These are phyloP conservation scores for Dipodomys merriami DNA, from an alignment of 2,113 vertebrate genomes.

Conservation along the genomic window DNA sequence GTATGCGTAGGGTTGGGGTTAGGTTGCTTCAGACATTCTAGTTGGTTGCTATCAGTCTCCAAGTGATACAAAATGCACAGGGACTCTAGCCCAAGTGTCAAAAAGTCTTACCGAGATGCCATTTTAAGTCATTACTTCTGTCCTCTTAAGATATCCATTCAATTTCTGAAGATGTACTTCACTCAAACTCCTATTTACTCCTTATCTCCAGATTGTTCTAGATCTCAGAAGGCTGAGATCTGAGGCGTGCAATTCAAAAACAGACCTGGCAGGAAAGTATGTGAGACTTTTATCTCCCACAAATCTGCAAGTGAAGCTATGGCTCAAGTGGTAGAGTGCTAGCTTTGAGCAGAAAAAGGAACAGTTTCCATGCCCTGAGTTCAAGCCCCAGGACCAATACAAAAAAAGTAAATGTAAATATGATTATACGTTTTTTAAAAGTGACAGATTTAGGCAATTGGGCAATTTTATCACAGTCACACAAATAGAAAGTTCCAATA, in stretches of 20 bases:
- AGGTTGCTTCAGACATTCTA: background rate
- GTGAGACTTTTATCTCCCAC: no score
- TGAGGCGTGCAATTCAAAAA: background rate
- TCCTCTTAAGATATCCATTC: background rate
- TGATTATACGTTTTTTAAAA: background rate
- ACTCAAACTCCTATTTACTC: background rate
- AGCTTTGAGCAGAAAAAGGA: no score
- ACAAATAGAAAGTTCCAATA: background rate
- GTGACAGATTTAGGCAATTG: background rate
- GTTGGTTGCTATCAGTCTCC: background rate
- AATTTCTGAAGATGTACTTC: background rate
- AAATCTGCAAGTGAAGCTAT: no score
- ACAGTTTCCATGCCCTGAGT: no score
- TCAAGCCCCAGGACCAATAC: no score
- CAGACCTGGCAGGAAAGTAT: no score
- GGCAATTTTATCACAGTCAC: background rate
- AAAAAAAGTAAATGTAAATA: background rate
- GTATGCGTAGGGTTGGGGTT: background rate
- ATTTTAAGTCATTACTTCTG: background rate
- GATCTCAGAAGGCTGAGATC: background rate
- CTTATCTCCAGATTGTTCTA: background rate
- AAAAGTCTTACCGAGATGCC: background rate
- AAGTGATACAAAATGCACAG: background rate
- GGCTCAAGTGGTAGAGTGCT: no score
- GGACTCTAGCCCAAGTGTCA: background rate